Conservation (phyloP, 2,797 vertebrate genomes). For the Channa striata region DNA sequence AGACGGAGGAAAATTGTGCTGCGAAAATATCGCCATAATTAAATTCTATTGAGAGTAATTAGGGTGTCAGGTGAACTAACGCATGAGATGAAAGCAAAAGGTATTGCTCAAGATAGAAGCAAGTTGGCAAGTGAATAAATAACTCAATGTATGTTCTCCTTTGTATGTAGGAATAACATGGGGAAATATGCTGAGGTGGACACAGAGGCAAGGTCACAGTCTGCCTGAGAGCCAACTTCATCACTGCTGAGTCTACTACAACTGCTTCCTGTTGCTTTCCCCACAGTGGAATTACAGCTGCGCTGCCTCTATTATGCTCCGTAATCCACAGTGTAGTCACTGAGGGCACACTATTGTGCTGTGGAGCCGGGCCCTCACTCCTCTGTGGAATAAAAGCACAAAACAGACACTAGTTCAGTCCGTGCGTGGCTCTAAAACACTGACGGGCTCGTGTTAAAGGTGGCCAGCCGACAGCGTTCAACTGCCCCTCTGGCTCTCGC, state of each 20-base stretch:
- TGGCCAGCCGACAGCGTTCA: constrained; percentile 44
- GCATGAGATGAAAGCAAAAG: neutral
- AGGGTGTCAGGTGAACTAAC: neutral
- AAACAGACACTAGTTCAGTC: constrained; percentile 40
- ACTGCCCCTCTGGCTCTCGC: constrained; percentile 57
- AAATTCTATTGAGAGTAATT: constrained; percentile 3
- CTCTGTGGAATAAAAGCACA: constrained; percentile 64
- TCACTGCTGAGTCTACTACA: constrained; percentile 92
- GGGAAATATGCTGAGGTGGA: constrained; percentile 85
- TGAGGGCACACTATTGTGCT: constrained; percentile 90
- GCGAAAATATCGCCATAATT: constrained; percentile 20
- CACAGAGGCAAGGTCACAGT: constrained; percentile 86
- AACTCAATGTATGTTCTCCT: neutral
- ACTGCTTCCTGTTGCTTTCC: constrained; percentile 94
- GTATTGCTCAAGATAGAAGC: neutral
- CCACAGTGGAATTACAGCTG: constrained; percentile 93
- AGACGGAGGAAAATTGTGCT: constrained; percentile 32
- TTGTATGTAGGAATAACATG: constrained; percentile 12
- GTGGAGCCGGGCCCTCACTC: constrained; percentile 82
- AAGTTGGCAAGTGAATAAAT: neutral
- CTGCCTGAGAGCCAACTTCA: constrained; percentile 86
- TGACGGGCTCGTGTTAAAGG: constrained; percentile 48
- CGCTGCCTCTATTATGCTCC: constrained; percentile 91
- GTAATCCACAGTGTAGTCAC: constrained; percentile 96
- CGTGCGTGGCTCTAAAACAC: constrained; percentile 27